Conservation (phyloP, 2,797 vertebrate genomes). For the Tauraco hartlaubi region DNA sequence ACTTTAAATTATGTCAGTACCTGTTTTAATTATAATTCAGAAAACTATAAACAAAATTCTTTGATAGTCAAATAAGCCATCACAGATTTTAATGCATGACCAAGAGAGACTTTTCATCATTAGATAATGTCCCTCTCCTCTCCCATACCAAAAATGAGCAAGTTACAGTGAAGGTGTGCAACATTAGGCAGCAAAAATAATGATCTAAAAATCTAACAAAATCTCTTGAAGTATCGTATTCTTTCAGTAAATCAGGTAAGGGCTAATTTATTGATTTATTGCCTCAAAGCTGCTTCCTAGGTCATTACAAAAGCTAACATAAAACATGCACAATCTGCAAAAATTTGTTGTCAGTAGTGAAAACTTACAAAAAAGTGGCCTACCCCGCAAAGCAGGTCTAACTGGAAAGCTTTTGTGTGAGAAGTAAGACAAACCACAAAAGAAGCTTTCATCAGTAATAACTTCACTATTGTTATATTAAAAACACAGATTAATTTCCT, state of each 20-base stretch:
- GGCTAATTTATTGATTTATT: not conserved
- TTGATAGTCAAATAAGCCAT: constrained; percentile 64
- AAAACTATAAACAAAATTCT: constrained; percentile 32
- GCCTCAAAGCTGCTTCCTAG: not conserved
- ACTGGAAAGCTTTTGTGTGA: not conserved
- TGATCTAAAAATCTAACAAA: not conserved
- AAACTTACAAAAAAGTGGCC: not conserved
- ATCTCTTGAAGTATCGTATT: not conserved
- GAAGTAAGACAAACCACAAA: not conserved
- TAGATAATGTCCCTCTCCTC: not conserved
- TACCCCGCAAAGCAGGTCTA: not conserved
- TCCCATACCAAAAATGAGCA: constrained; percentile 14
- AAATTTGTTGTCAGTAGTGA: not conserved
- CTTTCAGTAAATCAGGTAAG: not conserved
- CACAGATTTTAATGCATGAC: constrained; percentile 20
- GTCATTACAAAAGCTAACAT: not conserved
- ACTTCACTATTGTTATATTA: not conserved
- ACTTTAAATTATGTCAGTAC: constrained; percentile 32
- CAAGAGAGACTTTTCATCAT: constrained; percentile 47
- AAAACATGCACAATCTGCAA: not conserved
- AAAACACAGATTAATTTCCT: not conserved
- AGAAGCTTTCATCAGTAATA: not conserved
- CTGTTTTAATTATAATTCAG: constrained; percentile 44
- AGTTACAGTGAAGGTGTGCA: not conserved
- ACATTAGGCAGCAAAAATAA: constrained; percentile 1